Conservation (phyloP, 2,797 vertebrate species). For the Cynopterus sphinx region DNA sequence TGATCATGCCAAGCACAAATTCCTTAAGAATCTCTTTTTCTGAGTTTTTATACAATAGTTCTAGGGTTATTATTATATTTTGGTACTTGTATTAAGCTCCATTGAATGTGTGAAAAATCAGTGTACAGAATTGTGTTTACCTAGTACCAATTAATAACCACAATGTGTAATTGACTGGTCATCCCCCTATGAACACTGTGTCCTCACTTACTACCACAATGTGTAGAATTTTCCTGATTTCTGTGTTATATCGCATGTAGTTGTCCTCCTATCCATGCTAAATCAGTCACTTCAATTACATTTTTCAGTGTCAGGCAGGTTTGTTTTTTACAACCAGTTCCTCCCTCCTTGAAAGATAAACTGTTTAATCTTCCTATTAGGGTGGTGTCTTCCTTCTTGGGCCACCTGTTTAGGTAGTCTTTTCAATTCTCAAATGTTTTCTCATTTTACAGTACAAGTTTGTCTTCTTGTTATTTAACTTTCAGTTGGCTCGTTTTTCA, state of each 20-base stretch:
- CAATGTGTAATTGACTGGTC: neutral
- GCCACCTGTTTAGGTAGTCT: neutral
- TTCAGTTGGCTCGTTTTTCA: neutral
- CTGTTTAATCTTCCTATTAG: neutral
- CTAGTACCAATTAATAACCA: neutral
- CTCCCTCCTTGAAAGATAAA: conserved; percentile 11
- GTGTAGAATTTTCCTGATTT: neutral
- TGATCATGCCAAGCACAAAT: neutral
- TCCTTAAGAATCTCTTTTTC: neutral
- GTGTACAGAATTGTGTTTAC: neutral
- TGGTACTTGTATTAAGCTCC: neutral
- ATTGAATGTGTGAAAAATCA: neutral
- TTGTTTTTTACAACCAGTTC: neutral
- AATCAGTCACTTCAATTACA: neutral
- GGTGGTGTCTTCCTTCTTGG: neutral
- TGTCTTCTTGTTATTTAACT: neutral
- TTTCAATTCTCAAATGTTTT: neutral
- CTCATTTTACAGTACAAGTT: conserved; percentile 15
- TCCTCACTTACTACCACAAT: neutral
- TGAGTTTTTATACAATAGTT: conserved; percentile 2
- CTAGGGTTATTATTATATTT: neutral
- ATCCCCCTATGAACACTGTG: neutral
- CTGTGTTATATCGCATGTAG: neutral
- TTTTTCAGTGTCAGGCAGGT: neutral
- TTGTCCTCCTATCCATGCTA: neutral